Percentiles rank a stretch among this genome's conserved stretches.
Evolutionary conservation across 2,113 vertebrate genomes (phyloP).

Genomic region (Anseranas semipalmata): DNA sequence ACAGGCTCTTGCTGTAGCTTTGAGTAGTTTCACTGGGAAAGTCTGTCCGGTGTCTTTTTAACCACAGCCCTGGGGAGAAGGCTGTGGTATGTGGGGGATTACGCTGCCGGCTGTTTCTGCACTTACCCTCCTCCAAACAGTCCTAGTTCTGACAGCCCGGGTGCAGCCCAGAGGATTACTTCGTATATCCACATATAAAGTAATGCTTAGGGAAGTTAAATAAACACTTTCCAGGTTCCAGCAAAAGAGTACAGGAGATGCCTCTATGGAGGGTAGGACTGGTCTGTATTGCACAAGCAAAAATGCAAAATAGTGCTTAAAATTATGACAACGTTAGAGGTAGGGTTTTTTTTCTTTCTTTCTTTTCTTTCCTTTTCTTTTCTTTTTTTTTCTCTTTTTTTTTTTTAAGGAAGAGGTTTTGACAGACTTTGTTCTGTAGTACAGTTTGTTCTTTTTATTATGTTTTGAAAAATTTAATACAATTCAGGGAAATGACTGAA

Average conservation of each 20-base stretch:
- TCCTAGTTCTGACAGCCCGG: neutral
- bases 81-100: neutral
- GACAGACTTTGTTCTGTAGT: slow-evolving; percentile 2
- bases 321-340: neutral
- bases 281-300: neutral
- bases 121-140: neutral
- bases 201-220: neutral
- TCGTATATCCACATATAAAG: neutral
- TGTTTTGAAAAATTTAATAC: slow-evolving; percentile 18
- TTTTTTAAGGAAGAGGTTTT: neutral
- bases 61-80: neutral
- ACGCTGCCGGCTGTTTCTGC: neutral
- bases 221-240: neutral
- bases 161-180: neutral
- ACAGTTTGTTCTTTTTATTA: neutral
- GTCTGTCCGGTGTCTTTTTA: fast-evolving
- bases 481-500: slow-evolving; percentile 46
- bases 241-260: neutral
- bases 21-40: neutral
- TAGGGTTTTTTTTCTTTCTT: too few relatives aligned
- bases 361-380: neutral
- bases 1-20: neutral
- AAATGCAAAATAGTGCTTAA: neutral
- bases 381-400: too few relatives aligned
- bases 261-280: neutral